Percentiles rank a stretch among this genome's conserved stretches.
These are phyloP conservation scores for Hycleus cichorii DNA, from an alignment of 1,140 invertebrate species.

Conservation along the genomic window DNA sequence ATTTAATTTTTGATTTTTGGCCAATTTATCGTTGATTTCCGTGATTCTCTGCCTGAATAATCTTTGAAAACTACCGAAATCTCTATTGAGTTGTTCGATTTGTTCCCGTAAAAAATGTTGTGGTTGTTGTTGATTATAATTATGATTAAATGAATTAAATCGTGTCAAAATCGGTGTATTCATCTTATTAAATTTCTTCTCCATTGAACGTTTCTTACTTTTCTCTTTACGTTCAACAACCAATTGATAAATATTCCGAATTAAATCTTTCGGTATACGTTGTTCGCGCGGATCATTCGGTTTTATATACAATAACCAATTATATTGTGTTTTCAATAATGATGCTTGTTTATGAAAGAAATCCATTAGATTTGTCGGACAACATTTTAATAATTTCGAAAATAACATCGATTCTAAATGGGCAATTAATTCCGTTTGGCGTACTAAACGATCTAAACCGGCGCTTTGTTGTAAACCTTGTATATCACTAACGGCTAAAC, in stretches of 20 bases:
- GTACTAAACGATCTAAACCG: constrained; percentile 67
- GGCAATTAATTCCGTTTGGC: constrained; percentile 70
- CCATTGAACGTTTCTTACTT: constrained; percentile 31
- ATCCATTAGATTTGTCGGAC: constrained; percentile 55
- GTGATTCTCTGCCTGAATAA: not conserved
- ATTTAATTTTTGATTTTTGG: too few relatives aligned
- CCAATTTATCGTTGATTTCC: too few relatives aligned
- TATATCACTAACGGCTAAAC: constrained; percentile 76
- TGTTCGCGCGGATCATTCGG: constrained; percentile 75
- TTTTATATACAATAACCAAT: constrained; percentile 59
- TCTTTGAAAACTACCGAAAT: constrained; percentile 11
- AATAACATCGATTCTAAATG: constrained; percentile 75
- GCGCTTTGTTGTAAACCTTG: constrained; percentile 75
- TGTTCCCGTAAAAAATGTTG: not conserved
- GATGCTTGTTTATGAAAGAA: constrained; percentile 61
- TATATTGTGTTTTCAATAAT: constrained; percentile 61
- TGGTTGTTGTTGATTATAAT: not conserved
- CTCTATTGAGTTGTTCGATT: constrained; percentile 17
- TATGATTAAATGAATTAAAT: constrained; percentile 31
- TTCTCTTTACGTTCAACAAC: constrained; percentile 57
- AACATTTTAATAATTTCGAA: constrained; percentile 59
- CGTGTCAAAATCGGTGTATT: constrained; percentile 37
- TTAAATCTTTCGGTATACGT: constrained; percentile 64
- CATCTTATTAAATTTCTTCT: constrained; percentile 35
- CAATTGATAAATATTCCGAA: constrained; percentile 61